phyloP scores from a whole-genome alignment of 2,888 invertebrate species.

The Morpho deidamia region DNA sequence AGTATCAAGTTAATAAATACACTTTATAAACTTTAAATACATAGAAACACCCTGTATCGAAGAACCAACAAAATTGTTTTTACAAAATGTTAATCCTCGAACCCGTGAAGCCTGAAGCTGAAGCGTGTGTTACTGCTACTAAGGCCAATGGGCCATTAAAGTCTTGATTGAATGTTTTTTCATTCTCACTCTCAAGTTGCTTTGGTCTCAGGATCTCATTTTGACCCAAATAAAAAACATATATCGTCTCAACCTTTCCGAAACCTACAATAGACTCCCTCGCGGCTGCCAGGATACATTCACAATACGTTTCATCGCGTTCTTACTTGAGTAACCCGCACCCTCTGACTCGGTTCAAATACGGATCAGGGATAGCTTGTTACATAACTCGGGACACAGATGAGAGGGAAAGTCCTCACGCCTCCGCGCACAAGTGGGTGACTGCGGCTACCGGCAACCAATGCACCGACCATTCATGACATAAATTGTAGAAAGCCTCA shows the following conservation, averaged over 20 bases:
- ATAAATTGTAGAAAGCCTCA: conserved; percentile 70
- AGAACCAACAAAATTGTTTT: too few species aligned
- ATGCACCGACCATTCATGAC: conserved; percentile 71
- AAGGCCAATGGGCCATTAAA: too few species aligned
- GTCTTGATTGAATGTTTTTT: too few species aligned
- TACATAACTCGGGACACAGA: conserved; percentile 59
- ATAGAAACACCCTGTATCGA: too few species aligned
- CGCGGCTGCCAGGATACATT: background rate
- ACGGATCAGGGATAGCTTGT: conserved; percentile 20
- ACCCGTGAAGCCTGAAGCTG: too few species aligned
- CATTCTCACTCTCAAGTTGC: too few species aligned
- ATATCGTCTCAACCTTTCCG: background rate
- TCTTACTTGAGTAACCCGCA: conserved; percentile 17
- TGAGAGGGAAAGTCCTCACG: conserved; percentile 77
- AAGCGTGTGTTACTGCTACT: too few species aligned
- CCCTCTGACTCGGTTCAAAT: conserved; percentile 18
- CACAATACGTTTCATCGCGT: conserved; percentile 8
- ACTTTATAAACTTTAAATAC: too few species aligned
- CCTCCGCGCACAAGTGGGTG: conserved; percentile 69
- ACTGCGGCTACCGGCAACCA: conserved; percentile 68
- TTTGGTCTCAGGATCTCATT: too few species aligned
- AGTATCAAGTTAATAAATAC: too few species aligned
- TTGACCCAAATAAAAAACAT: background rate
- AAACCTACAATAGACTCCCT: conserved; percentile 3
- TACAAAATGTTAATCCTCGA: too few species aligned